These are phyloP conservation scores for Cirrhinus molitorella DNA, from an alignment of 2,797 vertebrate genomes.

Conservation along the genomic window DNA sequence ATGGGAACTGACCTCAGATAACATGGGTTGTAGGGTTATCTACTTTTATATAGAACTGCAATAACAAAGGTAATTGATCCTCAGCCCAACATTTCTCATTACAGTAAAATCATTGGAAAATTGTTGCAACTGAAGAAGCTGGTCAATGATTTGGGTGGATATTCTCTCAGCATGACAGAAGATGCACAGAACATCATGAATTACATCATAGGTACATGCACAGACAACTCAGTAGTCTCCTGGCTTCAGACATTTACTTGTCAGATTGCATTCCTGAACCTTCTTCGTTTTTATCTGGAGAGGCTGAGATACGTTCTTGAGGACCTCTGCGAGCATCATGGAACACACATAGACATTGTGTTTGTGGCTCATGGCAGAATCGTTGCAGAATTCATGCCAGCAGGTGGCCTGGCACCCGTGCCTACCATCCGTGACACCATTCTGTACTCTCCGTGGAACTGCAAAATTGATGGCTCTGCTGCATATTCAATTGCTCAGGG, in stretches of 20 bases:
- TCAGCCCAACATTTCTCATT: neutral
- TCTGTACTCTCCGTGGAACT: constrained; percentile 11
- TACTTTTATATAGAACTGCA: neutral
- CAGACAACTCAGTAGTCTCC: neutral
- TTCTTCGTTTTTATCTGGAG: neutral
- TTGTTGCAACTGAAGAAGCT: rapidly evolving
- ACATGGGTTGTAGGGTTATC: neutral
- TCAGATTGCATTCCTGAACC: neutral
- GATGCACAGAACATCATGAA: rapidly evolving
- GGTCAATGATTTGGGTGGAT: neutral
- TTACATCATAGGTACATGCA: neutral
- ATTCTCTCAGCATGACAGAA: neutral
- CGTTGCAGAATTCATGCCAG: neutral
- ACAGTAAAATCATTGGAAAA: neutral
- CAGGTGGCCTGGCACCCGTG: neutral
- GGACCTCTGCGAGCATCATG: rapidly evolving
- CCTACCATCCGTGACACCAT: neutral
- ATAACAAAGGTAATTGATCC: neutral
- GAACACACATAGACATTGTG: neutral
- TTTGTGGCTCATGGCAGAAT: neutral
- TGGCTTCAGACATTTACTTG: neutral
- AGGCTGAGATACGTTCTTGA: rapidly evolving
- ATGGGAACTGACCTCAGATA: no score
- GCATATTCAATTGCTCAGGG: neutral
- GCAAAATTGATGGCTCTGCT: rapidly evolving